Evolutionary conservation across 2,888 invertebrate genomes (phyloP), one percentile per base, ranked within the genome.

Genomic region (Cabera pusaria): DNA sequence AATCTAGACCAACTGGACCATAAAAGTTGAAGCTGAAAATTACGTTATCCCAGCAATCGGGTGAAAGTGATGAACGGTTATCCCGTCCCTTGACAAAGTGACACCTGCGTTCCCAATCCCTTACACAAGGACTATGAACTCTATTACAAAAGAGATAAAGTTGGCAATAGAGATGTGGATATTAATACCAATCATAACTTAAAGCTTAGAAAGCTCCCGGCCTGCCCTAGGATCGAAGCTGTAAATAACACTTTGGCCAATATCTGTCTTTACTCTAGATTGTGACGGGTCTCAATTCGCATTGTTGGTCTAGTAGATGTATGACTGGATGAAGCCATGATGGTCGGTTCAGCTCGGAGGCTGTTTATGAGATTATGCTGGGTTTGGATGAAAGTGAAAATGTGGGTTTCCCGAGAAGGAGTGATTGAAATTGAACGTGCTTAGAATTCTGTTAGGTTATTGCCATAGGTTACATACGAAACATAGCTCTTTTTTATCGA

Each of bases 121-220:
- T 12, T 22, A 38, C 14, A 26, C 0, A n/a, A 31, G 26, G 25
- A 46, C 22, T 38, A 27, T 42, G 12, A 27, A 48, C 44, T 27
- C 8, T 53, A 50, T 12, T 4, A 24, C 10, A 6, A 19, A 6
- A 8, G 6, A 6, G 2, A 11, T 35, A 53, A 40, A 35, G 45
- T 25, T 19, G 23, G 35, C 9, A 41, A 36, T 35, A 4, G 7
- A 27, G 3, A 28, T 6, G 10, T 16, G 6, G 5, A 12, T 43
- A 32, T 53, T 45, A 23, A 29, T 24, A 27, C 31, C 22, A 36
- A 31, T 61, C 74, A 64, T 82, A 77, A 74, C 60, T 81, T 67
- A 64, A 46, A 62, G 78, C 75, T 83, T 82, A 81, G 83, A 82
- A 81, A 83, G 83, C 66, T 64, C 61, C 55, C 52, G 49, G 44